phyloP scores from a whole-genome alignment of 2,888 invertebrate genomes.

The Molorchus minor region DNA sequence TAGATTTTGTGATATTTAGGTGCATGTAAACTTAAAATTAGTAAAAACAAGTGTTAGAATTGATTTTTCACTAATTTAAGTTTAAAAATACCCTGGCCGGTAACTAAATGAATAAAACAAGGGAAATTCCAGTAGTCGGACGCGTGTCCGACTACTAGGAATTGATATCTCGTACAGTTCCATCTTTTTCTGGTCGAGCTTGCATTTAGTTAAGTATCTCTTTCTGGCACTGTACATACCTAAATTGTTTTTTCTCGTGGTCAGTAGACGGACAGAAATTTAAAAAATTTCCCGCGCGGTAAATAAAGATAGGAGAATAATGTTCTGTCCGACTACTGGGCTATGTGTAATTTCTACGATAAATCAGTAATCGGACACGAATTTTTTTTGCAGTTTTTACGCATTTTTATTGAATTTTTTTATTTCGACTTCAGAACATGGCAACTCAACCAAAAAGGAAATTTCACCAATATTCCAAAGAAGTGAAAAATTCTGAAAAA shows the following conservation, averaged over 20 bases:
- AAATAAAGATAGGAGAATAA: too few species aligned
- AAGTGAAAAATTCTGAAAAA: slow-evolving; percentile 10
- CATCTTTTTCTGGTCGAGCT: neutral
- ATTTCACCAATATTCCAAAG: slow-evolving; percentile 9
- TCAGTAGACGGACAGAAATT: too few species aligned
- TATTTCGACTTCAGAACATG: neutral
- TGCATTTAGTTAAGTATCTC: too few species aligned
- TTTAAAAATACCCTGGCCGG: neutral
- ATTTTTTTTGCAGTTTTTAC: neutral
- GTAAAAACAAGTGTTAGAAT: neutral
- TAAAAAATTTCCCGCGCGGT: too few species aligned
- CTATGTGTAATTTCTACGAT: too few species aligned
- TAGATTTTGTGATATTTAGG: neutral
- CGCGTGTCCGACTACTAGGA: too few species aligned
- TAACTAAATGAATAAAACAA: too few species aligned
- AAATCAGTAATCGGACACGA: too few species aligned
- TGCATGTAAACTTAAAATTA: slow-evolving; percentile 1
- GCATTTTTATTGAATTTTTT: neutral
- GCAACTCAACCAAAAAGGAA: neutral
- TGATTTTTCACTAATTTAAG: neutral
- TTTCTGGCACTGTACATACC: too few species aligned
- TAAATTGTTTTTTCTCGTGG: neutral
- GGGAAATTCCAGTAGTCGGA: too few species aligned
- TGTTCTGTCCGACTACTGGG: too few species aligned
- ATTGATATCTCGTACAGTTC: neutral